Conservation (phyloP, 2,888 invertebrate genomes). For the Ichneumoninae sp. region DNA sequence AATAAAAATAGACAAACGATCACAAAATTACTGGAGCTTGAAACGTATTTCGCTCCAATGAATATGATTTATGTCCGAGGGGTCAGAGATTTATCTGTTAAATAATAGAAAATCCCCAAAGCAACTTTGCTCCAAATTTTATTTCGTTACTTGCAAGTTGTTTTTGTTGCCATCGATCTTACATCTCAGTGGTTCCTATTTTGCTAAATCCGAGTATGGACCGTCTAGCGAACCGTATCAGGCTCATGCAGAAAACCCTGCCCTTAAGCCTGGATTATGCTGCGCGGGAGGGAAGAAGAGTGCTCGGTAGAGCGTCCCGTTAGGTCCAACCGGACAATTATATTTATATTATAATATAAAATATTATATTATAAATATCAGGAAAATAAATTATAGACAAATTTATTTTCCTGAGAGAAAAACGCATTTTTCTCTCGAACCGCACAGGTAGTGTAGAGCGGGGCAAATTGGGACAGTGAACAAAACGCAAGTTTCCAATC, state of each 20-base stretch:
- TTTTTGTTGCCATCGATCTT: background rate
- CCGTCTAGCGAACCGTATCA: conserved; percentile 26
- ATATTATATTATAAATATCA: too few relatives aligned
- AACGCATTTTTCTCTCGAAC: too few relatives aligned
- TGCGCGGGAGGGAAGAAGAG: conserved; percentile 3
- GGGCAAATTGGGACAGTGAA: too few relatives aligned
- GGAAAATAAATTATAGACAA: too few relatives aligned
- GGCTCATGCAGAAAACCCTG: conserved; percentile 32
- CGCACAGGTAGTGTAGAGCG: too few relatives aligned
- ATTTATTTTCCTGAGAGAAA: background rate
- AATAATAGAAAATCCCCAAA: background rate
- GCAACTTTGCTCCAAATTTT: conserved; percentile 13
- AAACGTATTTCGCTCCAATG: background rate
- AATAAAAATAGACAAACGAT: background rate
- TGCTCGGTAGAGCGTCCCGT: conserved; percentile 27
- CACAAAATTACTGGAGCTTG: background rate
- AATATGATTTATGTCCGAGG: background rate
- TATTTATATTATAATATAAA: conserved; percentile 45
- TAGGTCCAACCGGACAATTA: conserved; percentile 55
- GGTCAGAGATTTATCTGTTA: background rate
- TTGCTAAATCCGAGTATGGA: conserved; percentile 12
- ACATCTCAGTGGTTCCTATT: conserved; percentile 1
- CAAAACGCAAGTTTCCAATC: too few relatives aligned
- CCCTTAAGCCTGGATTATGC: conserved; percentile 5
- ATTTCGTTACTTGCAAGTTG: background rate